These are phyloP conservation scores for Epinotia ramella DNA, from an alignment of 2,888 invertebrate species.

Conservation along the genomic window DNA sequence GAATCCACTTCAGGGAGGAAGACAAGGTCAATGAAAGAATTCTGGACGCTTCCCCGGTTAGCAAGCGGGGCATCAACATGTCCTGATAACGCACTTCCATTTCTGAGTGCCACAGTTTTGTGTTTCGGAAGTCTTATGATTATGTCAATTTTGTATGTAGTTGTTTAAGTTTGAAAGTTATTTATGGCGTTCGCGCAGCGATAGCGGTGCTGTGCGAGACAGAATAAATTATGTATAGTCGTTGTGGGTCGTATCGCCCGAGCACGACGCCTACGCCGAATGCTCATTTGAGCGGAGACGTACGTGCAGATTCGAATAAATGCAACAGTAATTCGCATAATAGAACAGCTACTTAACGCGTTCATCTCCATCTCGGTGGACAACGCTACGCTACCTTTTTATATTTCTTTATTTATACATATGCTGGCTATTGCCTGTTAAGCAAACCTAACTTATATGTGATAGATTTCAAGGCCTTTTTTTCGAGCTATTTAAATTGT, in stretches of 20 bases:
- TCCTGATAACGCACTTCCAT: constrained; percentile 79
- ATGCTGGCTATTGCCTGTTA: constrained; percentile 80
- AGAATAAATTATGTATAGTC: constrained; percentile 72
- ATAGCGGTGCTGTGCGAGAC: constrained; percentile 74
- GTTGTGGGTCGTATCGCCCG: constrained; percentile 72
- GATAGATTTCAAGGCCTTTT: constrained; percentile 79
- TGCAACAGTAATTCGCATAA: constrained; percentile 78
- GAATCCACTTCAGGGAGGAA: constrained; percentile 87
- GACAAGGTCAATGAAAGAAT: constrained; percentile 79
- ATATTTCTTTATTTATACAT: constrained; percentile 69
- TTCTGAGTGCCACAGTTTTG: constrained; percentile 76
- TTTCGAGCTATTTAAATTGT: constrained; percentile 75
- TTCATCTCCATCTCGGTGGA: constrained; percentile 68
- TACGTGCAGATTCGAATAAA: constrained; percentile 74
- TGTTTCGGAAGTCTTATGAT: constrained; percentile 76
- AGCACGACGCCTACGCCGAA: constrained; percentile 75
- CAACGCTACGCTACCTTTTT: constrained; percentile 59
- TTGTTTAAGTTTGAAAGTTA: constrained; percentile 61
- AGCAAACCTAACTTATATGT: constrained; percentile 75
- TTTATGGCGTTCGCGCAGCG: constrained; percentile 46
- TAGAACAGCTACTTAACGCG: constrained; percentile 72
- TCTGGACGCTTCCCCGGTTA: constrained; percentile 76
- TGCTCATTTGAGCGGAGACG: constrained; percentile 82
- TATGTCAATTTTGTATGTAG: constrained; percentile 65
- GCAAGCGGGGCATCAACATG: constrained; percentile 75